phyloP scores from a whole-genome alignment of 2,888 invertebrate species.

The Tipula lateralis region DNA sequence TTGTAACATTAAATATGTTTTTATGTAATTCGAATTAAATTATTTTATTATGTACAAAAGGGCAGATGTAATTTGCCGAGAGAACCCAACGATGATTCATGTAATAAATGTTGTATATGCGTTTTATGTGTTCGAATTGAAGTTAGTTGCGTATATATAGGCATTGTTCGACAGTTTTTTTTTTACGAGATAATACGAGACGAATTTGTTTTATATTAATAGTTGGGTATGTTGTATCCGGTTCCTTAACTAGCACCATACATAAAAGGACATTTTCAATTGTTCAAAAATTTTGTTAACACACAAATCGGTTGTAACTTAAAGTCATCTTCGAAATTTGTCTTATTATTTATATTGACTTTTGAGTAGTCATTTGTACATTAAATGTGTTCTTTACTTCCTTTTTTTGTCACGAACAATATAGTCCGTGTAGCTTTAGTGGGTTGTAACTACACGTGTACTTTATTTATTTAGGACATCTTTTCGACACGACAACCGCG shows the following conservation, averaged over 20 bases:
- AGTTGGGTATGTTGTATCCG: background rate
- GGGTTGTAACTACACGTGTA: conserved; percentile 24
- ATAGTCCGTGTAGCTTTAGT: background rate
- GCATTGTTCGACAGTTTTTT: background rate
- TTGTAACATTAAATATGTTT: background rate
- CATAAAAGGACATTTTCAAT: background rate
- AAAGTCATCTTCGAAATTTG: background rate
- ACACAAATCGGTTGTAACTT: background rate
- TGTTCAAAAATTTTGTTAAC: background rate
- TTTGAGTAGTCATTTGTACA: background rate
- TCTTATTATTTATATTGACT: background rate
- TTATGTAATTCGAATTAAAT: conserved; percentile 11
- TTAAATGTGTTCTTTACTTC: background rate
- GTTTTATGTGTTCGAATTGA: background rate
- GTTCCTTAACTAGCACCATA: background rate
- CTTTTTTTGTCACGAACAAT: background rate
- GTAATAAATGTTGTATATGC: background rate
- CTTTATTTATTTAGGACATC: background rate
- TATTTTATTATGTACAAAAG: background rate
- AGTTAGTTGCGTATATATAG: background rate
- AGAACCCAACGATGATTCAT: conserved; percentile 11
- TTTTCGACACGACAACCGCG: background rate
- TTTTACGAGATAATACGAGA: background rate
- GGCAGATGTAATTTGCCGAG: background rate
- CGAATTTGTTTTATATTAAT: background rate